Evolutionary conservation across 1,140 invertebrate genomes (phyloP).

Genomic region (Drosophila tristis): DNA sequence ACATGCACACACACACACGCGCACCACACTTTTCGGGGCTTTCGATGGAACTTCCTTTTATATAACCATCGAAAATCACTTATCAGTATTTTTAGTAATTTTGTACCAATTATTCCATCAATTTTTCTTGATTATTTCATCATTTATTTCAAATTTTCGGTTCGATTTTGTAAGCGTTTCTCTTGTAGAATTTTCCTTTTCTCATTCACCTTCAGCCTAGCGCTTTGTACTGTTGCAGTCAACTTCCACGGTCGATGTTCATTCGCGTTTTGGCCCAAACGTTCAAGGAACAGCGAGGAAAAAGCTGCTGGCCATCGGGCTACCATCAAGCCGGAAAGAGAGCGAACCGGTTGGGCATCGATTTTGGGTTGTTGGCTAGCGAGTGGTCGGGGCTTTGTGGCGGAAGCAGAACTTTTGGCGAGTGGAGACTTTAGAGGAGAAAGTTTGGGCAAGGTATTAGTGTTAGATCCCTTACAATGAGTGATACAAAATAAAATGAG

Average conservation of each 20-base stretch:
- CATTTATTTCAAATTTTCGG: slow-evolving; percentile 23
- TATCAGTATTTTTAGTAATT: slow-evolving; percentile 9
- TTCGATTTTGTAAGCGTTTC: slow-evolving; percentile 38
- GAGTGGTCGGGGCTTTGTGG: slow-evolving; percentile 24
- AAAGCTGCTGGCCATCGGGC: slow-evolving; percentile 45
- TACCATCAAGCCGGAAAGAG: slow-evolving; percentile 28
- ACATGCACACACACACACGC: slow-evolving; percentile 41
- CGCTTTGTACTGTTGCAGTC: slow-evolving; percentile 75
- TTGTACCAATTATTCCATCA: slow-evolving; percentile 13
- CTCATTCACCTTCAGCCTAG: slow-evolving; percentile 77
- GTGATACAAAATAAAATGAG: no score
- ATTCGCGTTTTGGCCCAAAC: slow-evolving; percentile 80
- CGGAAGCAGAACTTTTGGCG: slow-evolving; percentile 46
- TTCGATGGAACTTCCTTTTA: slow-evolving; percentile 63
- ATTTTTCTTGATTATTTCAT: slow-evolving; percentile 16
- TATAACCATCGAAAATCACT: slow-evolving; percentile 53
- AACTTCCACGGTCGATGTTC: slow-evolving; percentile 84
- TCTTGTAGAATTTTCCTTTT: slow-evolving; percentile 42
- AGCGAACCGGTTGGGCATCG: slow-evolving; percentile 74
- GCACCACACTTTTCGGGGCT: slow-evolving; percentile 65
- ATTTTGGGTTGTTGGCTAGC: slow-evolving; percentile 53
- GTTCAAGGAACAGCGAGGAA: slow-evolving; percentile 66
- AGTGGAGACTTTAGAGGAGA: slow-evolving; percentile 42
- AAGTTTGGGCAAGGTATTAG: slow-evolving; percentile 3
- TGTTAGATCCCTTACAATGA: neutral